phyloP scores from a whole-genome alignment of 2,797 vertebrate genomes.

The Thaleichthys pacificus region DNA sequence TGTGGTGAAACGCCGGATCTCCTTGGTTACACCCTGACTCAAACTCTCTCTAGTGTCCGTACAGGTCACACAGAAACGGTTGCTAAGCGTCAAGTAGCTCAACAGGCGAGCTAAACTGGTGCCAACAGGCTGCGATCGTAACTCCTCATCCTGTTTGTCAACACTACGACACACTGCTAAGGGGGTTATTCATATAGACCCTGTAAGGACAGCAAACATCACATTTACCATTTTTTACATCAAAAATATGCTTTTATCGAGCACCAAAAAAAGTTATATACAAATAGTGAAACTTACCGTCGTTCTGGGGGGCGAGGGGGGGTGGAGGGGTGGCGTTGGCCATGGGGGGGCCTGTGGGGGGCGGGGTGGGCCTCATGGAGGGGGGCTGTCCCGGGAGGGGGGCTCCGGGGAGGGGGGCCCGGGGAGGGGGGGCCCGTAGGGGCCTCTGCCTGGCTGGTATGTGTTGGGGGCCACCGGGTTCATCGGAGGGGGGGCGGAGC shows the following conservation, averaged over 20 bases:
- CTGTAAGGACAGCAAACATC: background rate
- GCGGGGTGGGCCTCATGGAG: slow-evolving; percentile 62
- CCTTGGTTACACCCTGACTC: background rate
- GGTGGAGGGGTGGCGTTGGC: slow-evolving; percentile 58
- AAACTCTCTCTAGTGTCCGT: background rate
- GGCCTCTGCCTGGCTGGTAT: slow-evolving; percentile 72
- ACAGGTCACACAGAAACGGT: too few species aligned
- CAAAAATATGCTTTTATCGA: background rate
- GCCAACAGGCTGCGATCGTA: too few species aligned
- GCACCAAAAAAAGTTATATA: background rate
- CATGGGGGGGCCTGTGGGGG: slow-evolving; percentile 64
- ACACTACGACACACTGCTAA: too few species aligned
- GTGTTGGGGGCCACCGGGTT: slow-evolving; percentile 73
- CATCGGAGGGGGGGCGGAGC: slow-evolving; percentile 70
- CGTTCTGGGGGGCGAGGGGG: slow-evolving; percentile 61
- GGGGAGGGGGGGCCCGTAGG: slow-evolving; percentile 68
- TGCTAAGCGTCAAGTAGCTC: too few species aligned
- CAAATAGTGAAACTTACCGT: slow-evolving; percentile 68
- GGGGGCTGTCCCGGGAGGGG: slow-evolving; percentile 63
- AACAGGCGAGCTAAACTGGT: too few species aligned
- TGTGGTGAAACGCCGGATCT: too few species aligned
- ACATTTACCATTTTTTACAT: too few species aligned
- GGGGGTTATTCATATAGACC: too few species aligned
- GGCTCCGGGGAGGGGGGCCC: slow-evolving; percentile 69
- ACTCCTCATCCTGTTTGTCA: too few species aligned